These are phyloP conservation scores for Taphrorychus bicolor DNA, from an alignment of 2,888 invertebrate species.

Conservation along the genomic window DNA sequence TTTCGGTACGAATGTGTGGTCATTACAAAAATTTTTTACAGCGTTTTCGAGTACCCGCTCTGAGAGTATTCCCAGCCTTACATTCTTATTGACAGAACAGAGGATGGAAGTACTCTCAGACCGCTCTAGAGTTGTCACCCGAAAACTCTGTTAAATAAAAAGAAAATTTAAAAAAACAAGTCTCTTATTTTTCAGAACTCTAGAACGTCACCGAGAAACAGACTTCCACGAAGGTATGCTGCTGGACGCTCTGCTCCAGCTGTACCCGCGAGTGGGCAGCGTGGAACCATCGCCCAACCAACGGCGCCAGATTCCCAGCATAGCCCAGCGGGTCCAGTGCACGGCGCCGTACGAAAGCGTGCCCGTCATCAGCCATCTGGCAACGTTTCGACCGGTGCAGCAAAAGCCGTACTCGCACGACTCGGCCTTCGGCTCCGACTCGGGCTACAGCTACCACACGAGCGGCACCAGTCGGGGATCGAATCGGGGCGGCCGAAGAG, in stretches of 20 bases:
- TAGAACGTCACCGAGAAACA: constrained; percentile 65
- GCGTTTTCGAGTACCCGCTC: no score
- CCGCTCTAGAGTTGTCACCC: no score
- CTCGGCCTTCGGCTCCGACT: constrained; percentile 84
- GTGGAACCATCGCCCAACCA: constrained; percentile 64
- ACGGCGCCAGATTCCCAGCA: constrained; percentile 56
- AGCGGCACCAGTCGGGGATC: constrained; percentile 64
- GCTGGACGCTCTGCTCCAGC: constrained; percentile 73
- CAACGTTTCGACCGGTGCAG: constrained; percentile 66
- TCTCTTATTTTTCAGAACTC: constrained; percentile 55
- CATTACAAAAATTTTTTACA: no score
- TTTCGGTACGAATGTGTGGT: no score
- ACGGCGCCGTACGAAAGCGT: constrained; percentile 72
- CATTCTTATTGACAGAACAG: no score
- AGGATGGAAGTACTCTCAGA: no score
- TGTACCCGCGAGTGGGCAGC: constrained; percentile 76
- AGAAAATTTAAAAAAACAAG: no score
- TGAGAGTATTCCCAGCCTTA: no score
- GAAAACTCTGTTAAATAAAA: no score
- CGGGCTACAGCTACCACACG: constrained; percentile 84
- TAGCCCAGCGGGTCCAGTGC: constrained; percentile 59
- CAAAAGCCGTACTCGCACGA: constrained; percentile 73
- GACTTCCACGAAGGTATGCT: constrained; percentile 84
- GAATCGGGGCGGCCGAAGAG: constrained; percentile 55
- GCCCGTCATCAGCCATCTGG: constrained; percentile 70